Evolutionary conservation across 2,113 vertebrate species (phyloP).

Genomic region (Gnathonemus longibarbis): DNA sequence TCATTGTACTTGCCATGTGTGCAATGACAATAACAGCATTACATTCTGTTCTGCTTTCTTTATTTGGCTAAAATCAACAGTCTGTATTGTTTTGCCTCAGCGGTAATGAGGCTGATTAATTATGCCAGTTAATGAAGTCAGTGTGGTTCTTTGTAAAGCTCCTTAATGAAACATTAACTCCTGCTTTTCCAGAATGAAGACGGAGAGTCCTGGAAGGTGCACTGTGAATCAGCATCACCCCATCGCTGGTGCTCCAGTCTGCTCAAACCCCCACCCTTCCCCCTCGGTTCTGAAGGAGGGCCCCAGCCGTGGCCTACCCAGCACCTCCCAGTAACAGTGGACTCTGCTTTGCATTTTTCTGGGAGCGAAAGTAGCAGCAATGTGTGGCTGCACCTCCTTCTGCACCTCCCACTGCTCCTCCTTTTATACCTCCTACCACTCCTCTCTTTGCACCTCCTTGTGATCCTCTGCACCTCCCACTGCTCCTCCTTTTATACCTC

Average conservation of each 20-base stretch:
- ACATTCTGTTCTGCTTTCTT: not conserved
- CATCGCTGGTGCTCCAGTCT: not conserved
- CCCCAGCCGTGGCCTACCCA: not conserved
- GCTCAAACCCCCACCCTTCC: not conserved
- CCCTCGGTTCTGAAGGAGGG: not conserved
- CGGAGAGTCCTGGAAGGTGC: not conserved
- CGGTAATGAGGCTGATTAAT: not conserved
- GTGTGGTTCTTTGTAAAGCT: not conserved
- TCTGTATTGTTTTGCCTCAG: not conserved
- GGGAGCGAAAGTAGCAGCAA: not conserved
- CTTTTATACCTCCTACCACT: too few relatives aligned
- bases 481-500: not conserved
- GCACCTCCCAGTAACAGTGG: not conserved
- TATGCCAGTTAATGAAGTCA: not conserved
- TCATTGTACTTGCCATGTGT: not conserved
- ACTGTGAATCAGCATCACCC: not conserved
- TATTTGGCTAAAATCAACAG: not conserved
- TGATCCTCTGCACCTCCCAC: not conserved
- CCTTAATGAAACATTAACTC: not conserved
- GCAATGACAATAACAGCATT: not conserved
- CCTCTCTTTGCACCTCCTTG: too few relatives aligned
- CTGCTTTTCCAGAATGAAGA: conserved; percentile 31
- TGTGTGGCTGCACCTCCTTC: not conserved
- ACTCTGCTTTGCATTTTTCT: not conserved
- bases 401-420: not conserved